A percentile compares a stretch with the other conserved stretches of the same genome.
phyloP scores from a whole-genome alignment of 2,888 invertebrate species.

The Holacanthella duospinosa region DNA sequence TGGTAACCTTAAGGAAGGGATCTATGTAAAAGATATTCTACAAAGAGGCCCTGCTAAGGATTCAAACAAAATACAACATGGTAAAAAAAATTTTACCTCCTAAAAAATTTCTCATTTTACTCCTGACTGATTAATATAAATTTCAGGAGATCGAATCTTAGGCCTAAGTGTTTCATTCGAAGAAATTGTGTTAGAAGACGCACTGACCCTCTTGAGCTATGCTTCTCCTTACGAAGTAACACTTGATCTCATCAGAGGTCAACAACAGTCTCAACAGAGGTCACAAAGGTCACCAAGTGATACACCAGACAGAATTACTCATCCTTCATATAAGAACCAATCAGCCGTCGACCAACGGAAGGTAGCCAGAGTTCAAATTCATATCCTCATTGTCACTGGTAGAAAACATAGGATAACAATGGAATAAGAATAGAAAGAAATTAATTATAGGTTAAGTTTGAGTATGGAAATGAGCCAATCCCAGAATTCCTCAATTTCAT shows the following conservation, averaged over 20 bases:
- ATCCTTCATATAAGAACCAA: too few species aligned
- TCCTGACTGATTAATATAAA: constrained; percentile 8
- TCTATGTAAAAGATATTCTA: constrained; percentile 74
- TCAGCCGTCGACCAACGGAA: too few species aligned
- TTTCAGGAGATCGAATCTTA: constrained; percentile 72
- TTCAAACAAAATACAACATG: constrained; percentile 66
- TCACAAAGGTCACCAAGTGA: too few species aligned
- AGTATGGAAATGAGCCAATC: too few species aligned
- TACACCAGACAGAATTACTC: too few species aligned
- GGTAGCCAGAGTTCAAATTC: too few species aligned
- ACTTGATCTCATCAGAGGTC: constrained; percentile 56
- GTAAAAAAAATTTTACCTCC: constrained; percentile 43
- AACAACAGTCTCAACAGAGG: too few species aligned
- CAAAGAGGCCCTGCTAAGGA: constrained; percentile 80
- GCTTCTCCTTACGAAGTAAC: constrained; percentile 83
- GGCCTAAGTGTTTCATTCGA: constrained; percentile 77
- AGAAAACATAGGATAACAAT: too few species aligned
- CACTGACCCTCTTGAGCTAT: constrained; percentile 75
- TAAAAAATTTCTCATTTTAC: background rate
- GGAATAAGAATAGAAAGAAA: too few species aligned
- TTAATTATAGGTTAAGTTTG: too few species aligned
- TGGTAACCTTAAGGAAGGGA: constrained; percentile 84
- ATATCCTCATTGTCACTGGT: too few species aligned
- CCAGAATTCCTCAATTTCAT: too few species aligned
- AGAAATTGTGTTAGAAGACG: constrained; percentile 82